Percentiles rank a stretch among this genome's conserved stretches.
phyloP scores from a whole-genome alignment of 2,113 vertebrate species.

The Saccopteryx bilineata region DNA sequence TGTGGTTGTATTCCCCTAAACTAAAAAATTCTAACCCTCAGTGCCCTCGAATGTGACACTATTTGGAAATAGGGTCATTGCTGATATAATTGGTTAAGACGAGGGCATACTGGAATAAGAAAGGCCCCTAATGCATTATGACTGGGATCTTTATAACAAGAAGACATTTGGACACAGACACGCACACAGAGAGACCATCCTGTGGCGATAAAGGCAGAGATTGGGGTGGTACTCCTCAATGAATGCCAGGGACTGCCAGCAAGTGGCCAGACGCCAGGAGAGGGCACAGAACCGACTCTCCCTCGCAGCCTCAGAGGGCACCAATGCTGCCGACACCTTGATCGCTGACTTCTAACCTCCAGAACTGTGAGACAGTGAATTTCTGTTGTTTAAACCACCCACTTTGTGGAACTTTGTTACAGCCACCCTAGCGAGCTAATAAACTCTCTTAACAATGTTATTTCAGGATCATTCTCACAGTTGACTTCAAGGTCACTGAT shows the following conservation, averaged over 20 bases:
- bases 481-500: background rate
- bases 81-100: background rate
- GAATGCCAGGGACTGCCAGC: background rate
- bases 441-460: background rate
- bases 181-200: too few species aligned
- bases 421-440: background rate
- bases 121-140: background rate
- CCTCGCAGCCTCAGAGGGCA: background rate
- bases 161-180: background rate
- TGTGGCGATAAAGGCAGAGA: background rate
- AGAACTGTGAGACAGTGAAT: background rate
- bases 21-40: background rate
- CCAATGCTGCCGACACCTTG: background rate
- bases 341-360: background rate
- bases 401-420: background rate
- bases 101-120: background rate
- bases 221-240: background rate
- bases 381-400: background rate
- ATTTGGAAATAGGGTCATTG: background rate
- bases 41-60: background rate
- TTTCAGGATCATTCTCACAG: conserved; percentile 22
- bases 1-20: background rate
- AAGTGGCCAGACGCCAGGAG: background rate
- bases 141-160: background rate
- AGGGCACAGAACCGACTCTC: background rate